Conservation (phyloP, 2,888 invertebrate species). For the Achlya flavicornis region DNA sequence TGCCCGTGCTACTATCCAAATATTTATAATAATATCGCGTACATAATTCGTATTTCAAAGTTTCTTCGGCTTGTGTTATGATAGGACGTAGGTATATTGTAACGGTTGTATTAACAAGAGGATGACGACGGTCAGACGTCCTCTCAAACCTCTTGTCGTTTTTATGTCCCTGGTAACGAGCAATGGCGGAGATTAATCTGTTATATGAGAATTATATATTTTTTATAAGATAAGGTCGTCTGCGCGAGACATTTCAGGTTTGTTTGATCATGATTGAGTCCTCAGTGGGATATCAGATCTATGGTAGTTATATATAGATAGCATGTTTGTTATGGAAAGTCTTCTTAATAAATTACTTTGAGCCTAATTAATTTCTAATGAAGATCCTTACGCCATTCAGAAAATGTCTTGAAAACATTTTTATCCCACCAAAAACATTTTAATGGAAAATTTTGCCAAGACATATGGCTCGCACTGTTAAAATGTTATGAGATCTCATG, state of each 20-base stretch:
- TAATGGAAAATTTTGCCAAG: too few relatives aligned
- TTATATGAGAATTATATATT: background rate
- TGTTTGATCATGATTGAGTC: background rate
- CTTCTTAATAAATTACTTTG: too few relatives aligned
- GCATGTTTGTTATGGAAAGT: too few relatives aligned
- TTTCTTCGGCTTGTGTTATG: background rate
- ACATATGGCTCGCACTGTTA: too few relatives aligned
- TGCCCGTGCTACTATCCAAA: background rate
- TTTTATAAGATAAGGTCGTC: background rate
- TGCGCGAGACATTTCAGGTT: background rate
- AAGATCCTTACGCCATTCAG: too few relatives aligned
- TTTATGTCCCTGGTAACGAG: slow-evolving; percentile 9
- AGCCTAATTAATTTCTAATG: too few relatives aligned
- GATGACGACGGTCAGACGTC: slow-evolving; percentile 7
- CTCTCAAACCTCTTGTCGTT: slow-evolving; percentile 1
- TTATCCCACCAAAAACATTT: too few relatives aligned
- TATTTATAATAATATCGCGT: background rate
- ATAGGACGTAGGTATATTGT: background rate
- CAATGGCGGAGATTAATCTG: slow-evolving; percentile 5
- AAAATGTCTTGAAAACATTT: too few relatives aligned
- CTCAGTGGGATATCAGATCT: too few relatives aligned
- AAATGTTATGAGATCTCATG: too few relatives aligned
- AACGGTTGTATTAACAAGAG: slow-evolving; percentile 5
- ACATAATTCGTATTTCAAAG: background rate
- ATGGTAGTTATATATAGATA: too few relatives aligned